Percentiles rank a stretch among this genome's conserved stretches.
Conservation (phyloP, 2,113 vertebrate genomes). For the Xyrauchen texanus region DNA sequence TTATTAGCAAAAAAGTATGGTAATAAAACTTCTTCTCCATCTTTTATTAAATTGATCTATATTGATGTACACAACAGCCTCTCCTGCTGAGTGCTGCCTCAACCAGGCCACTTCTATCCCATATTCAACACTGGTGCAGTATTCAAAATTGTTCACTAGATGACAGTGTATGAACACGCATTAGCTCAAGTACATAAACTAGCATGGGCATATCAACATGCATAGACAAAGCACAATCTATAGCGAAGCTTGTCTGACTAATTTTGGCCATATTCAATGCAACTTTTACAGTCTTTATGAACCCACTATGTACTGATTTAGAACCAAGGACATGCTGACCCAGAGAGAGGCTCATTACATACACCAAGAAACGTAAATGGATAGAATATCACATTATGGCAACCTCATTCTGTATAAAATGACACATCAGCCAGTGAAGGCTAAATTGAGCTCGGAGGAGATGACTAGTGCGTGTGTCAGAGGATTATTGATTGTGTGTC, state of each 20-base stretch:
- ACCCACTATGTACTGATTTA: not conserved
- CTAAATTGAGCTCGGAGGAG: conserved; percentile 11
- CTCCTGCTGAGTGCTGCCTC: too few species aligned
- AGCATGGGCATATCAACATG: not conserved
- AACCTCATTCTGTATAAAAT: conserved; percentile 1
- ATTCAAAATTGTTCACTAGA: conserved; percentile 8
- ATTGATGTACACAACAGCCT: too few species aligned
- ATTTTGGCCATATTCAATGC: not conserved
- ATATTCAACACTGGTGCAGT: not conserved
- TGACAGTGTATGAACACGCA: conserved; percentile 15
- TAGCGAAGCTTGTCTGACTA: not conserved
- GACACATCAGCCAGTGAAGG: conserved; percentile 3
- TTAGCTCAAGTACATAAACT: not conserved
- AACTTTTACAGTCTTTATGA: not conserved
- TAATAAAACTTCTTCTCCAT: too few species aligned
- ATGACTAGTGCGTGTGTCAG: conserved; percentile 1
- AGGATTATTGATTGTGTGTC: not conserved
- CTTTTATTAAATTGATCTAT: too few species aligned
- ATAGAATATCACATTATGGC: not conserved
- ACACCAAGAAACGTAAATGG: conserved; percentile 6
- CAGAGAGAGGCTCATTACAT: not conserved
- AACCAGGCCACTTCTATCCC: too few species aligned
- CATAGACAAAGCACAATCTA: not conserved
- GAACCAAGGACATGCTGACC: conserved; percentile 6
- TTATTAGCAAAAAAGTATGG: too few species aligned